Conservation (phyloP, 2,888 invertebrate species). For the Quadroppia sp. region DNA sequence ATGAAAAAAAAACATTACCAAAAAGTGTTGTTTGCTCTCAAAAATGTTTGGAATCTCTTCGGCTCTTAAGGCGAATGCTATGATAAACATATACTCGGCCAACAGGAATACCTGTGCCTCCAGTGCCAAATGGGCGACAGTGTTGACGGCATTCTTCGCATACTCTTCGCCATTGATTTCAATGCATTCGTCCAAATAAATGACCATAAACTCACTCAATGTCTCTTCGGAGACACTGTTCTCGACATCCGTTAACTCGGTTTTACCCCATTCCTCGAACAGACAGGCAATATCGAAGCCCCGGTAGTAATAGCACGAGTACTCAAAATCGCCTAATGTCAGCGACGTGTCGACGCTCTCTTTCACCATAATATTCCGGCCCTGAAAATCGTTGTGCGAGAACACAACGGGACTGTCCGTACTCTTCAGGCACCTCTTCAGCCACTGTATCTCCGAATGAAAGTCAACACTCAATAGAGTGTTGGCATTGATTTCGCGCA, state of each 20-base stretch:
- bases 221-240: not conserved
- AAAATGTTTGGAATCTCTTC: not conserved
- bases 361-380: conserved; percentile 22
- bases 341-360: not conserved
- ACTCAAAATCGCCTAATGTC: conserved; percentile 35
- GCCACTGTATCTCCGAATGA: not conserved
- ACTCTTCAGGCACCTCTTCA: not conserved
- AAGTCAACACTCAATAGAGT: not conserved
- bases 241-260: not conserved
- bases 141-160: not conserved
- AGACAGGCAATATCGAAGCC: conserved; percentile 22
- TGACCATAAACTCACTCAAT: not conserved
- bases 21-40: not conserved
- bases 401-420: not conserved
- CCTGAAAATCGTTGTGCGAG: conserved; percentile 26
- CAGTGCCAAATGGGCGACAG: not conserved
- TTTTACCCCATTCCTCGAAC: conserved; percentile 27
- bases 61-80: not conserved
- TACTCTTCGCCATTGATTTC: not conserved
- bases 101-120: not conserved
- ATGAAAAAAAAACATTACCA: not conserved
- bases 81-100: conserved; percentile 1
- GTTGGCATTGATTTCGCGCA: not conserved
- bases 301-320: conserved; percentile 18
- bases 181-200: conserved; percentile 15